Evolutionary conservation across 2,113 vertebrate species (phyloP).

Genomic region (Albula glossodonta): DNA sequence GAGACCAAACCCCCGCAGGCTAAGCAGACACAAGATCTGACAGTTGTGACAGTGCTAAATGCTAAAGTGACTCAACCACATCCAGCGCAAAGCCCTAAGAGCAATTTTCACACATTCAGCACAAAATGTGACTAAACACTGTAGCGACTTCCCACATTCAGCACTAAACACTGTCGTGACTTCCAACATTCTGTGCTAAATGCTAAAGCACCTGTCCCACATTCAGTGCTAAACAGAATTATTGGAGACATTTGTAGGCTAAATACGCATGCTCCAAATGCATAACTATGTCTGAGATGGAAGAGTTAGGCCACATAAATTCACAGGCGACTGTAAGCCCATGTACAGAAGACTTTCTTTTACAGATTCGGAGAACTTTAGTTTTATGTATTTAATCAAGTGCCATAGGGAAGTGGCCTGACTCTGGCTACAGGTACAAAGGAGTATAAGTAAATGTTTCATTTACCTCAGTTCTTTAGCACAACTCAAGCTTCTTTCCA

Average conservation of each 20-base stretch:
- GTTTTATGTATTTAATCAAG: not conserved
- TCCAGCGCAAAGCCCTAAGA: not conserved
- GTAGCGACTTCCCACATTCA: too few species aligned
- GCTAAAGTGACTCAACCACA: not conserved
- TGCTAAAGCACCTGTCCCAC: too few species aligned
- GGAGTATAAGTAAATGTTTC: conserved; percentile 30
- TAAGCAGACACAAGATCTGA: not conserved
- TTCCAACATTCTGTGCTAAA: too few species aligned
- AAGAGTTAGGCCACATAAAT: not conserved
- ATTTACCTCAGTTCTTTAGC: conserved; percentile 30
- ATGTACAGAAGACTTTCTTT: not conserved
- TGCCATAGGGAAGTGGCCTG: not conserved
- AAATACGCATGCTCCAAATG: not conserved
- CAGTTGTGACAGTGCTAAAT: not conserved
- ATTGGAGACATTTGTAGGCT: not conserved
- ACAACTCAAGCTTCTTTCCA: conserved; percentile 41
- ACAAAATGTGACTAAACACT: too few species aligned
- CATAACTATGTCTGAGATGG: not conserved
- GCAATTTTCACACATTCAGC: too few species aligned
- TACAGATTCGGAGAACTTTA: not conserved
- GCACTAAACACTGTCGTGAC: too few species aligned
- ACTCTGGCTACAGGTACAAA: conserved; percentile 16
- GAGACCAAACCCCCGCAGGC: not conserved
- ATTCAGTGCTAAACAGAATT: not conserved
- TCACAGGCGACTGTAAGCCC: not conserved